Base-by-base conservation (phyloP, 2,113 vertebrate species). In the Serilophus lunatus region DNA sequence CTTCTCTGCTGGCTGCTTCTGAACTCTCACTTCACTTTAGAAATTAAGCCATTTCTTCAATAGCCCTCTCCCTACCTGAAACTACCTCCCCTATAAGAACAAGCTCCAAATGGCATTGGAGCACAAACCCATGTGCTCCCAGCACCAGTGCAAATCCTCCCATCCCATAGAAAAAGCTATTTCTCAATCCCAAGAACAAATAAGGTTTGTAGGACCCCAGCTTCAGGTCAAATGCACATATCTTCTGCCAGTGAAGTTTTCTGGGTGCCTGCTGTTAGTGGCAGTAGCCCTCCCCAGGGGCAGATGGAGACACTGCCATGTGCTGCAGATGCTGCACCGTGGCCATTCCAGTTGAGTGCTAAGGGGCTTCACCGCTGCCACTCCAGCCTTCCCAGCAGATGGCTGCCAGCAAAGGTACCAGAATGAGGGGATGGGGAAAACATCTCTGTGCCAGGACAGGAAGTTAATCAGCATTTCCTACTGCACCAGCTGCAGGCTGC, bases 391-490 rank as follows among this genome's bases (percentile, higher is more conserved):
- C 31, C 35, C 6, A 7, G 42, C 74, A 77, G 49, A 23, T 59
- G 65, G 60, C 56, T 13, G 2, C 29, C n/a, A 90, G 75, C 22
- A 8, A 1, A 8, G 4, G 42, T 72, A 69, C 50, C 79, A 90
- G 70, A 45, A 75, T 61, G 44, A 1, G 1, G 53, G 35, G 36
- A 88, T 0, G 0, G 29, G 35, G 69, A 78, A 86, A 94, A 84
- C 0, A 18, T 75, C 36, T 38, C 42, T 19, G n/a, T n/a, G 2
- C 49, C 4, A 1, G 61, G 29, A 59, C 89, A 96, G 96, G 95
- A 97, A 96, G 79, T 5, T 9, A 29, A 87, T 87, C 89, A 86
- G 54, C 61, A 44, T 74, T 97, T 97, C 95, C 94, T 87, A 87
- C 71, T 7, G 19, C 59, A 28, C 70, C 2, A 17, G 88, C 87